These are phyloP conservation scores for Cossypha polioptera DNA, from an alignment of 2,797 vertebrate genomes.

Conservation along the genomic window DNA sequence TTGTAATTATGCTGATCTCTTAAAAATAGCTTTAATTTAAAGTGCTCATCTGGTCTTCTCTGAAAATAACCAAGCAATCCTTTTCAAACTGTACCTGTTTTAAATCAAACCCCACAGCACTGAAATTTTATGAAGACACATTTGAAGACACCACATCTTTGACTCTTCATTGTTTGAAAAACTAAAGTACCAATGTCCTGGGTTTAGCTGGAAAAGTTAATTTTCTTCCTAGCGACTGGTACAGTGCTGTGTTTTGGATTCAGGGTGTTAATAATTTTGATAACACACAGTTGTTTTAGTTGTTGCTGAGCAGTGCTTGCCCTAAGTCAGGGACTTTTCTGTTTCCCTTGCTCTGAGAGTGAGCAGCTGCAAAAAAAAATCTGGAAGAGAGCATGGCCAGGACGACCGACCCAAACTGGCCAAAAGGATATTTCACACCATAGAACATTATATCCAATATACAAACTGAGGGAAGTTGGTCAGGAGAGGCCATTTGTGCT, in stretches of 20 bases:
- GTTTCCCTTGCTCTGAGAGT: background rate
- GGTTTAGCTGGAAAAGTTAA: background rate
- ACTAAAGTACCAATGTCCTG: background rate
- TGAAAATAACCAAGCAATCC: background rate
- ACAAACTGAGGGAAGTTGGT: background rate
- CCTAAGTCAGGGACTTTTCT: background rate
- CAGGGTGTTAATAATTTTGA: background rate
- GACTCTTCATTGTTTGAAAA: background rate
- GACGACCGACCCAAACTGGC: background rate
- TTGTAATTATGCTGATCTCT: background rate
- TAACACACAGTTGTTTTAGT: background rate
- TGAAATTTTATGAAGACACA: background rate
- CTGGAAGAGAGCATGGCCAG: background rate
- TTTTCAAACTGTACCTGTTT: background rate
- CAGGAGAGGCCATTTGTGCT: accelerated
- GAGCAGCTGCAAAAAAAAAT: background rate
- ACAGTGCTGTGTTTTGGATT: background rate
- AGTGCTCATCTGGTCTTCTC: background rate
- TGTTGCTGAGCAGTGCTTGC: background rate
- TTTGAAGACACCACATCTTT: background rate
- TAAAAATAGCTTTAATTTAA: background rate
- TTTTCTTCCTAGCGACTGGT: background rate
- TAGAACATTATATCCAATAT: background rate
- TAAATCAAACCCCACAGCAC: background rate
- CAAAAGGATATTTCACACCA: background rate